Evolutionary conservation across 2,113 vertebrate genomes (phyloP).

Genomic region (Mesembrinibis cayennensis): DNA sequence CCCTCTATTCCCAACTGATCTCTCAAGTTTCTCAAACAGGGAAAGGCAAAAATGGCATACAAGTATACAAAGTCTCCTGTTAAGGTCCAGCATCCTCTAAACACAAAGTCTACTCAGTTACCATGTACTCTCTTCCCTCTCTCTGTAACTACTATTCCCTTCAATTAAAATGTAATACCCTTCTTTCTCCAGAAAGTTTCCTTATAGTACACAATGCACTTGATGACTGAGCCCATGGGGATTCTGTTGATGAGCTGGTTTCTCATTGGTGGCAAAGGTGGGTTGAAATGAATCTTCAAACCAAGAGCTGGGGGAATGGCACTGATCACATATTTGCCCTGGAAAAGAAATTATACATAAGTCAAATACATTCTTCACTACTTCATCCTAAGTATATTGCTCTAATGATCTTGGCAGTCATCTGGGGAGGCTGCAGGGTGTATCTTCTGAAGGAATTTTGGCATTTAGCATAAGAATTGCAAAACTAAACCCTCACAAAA

Average conservation of each 20-base stretch:
- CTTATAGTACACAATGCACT: conserved; percentile 95
- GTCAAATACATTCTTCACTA: background rate
- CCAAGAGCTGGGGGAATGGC: conserved; percentile 87
- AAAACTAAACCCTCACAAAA: background rate
- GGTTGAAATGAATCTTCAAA: conserved; percentile 93
- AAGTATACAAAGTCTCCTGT: background rate
- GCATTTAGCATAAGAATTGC: background rate
- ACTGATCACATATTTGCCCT: conserved; percentile 89
- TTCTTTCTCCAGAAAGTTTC: conserved; percentile 96
- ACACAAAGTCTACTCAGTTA: background rate
- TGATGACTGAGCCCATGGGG: conserved; percentile 96
- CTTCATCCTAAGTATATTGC: background rate
- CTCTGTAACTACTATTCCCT: background rate
- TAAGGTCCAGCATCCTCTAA: background rate
- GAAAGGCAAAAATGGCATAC: background rate
- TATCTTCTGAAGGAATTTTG: background rate
- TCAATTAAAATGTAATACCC: conserved; percentile 71
- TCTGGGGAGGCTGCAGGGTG: background rate
- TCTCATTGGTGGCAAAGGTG: conserved; percentile 88
- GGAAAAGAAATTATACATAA: conserved; percentile 48
- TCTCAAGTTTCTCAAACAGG: background rate
- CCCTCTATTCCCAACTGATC: background rate
- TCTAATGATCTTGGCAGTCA: background rate
- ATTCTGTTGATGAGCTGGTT: conserved; percentile 93
- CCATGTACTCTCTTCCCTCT: background rate